These are phyloP conservation scores for Chelonoidis abingdonii DNA, from an alignment of 2,113 vertebrate genomes.

Conservation along the genomic window DNA sequence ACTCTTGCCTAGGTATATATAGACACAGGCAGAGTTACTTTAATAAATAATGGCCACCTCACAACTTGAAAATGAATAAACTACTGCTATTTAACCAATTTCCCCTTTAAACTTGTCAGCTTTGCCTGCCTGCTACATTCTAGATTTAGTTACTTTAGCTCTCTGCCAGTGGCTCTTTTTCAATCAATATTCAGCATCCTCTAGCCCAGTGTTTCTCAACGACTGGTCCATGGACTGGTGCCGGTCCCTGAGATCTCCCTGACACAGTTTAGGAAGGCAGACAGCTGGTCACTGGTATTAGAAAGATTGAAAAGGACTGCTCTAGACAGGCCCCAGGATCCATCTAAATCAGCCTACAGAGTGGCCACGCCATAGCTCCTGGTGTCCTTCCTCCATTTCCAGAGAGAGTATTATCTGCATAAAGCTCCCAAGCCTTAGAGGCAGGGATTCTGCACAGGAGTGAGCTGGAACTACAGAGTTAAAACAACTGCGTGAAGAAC, in stretches of 20 bases:
- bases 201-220: neutral
- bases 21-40: neutral
- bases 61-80: neutral
- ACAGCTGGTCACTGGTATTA: too few species aligned
- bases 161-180: neutral
- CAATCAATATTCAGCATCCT: neutral
- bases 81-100: neutral
- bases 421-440: neutral
- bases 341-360: neutral
- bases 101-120: neutral
- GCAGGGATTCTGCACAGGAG: neutral
- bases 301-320: too few species aligned
- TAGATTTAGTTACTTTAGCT: neutral
- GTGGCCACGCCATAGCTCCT: neutral
- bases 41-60: neutral
- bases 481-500: neutral
- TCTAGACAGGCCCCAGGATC: neutral
- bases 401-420: fast-evolving
- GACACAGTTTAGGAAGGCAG: too few species aligned
- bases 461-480: neutral
- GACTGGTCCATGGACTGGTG: neutral
- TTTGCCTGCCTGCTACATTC: neutral
- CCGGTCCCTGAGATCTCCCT: too few species aligned
- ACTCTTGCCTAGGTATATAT: neutral
- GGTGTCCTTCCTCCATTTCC: neutral